Evolutionary conservation across 1,140 invertebrate genomes (phyloP), one percentile per base, ranked within the genome.

Genomic region (Megalonaias nervosa): DNA sequence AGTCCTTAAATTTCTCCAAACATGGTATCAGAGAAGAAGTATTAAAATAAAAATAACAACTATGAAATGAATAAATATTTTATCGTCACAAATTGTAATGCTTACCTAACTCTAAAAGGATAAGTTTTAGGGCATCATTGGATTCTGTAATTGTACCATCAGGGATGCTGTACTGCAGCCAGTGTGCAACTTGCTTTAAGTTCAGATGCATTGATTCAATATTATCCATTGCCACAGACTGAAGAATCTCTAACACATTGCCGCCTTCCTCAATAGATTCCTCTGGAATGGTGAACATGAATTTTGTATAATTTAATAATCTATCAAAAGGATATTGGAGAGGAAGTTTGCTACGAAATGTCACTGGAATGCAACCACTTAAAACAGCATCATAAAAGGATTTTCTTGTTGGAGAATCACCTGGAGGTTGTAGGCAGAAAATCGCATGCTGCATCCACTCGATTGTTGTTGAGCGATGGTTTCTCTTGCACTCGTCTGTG

Each of bases 361-460:
- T 57, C 55, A 82, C 81, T 1, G 81, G 81, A 11, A 82, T 78
- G 62, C 81, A 82, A 1, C 81, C 81, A 64, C 65, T 66, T 13
- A 81, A 17, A 60, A 82, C 61, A n/a, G 71, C 67, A 56, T 82
- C 81, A 23, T 82, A 82, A 61, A 81, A 77, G 26, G 79, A 77
- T 59, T 82, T 82, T 2, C 79, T 60, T 21, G 79, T 82, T 58
- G 79, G 81, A 12, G 79, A 81, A 59, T 82, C 81, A 11, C 81
- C 81, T 12, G 73, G 71, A 2, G 79, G 79, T 59, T 82, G 79
- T 17, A 81, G 59, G 67, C 81, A 82, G 57, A 82, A 82, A 67
- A 77, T 68, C 0, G 79, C 55, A 67, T 72, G 71, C 21, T 72
- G 19, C 81, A 88, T 86, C 86, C 86, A 88, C 9, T 75, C 67